Evolutionary conservation across 2,797 vertebrate genomes (phyloP).

Genomic region (Carapus acus): DNA sequence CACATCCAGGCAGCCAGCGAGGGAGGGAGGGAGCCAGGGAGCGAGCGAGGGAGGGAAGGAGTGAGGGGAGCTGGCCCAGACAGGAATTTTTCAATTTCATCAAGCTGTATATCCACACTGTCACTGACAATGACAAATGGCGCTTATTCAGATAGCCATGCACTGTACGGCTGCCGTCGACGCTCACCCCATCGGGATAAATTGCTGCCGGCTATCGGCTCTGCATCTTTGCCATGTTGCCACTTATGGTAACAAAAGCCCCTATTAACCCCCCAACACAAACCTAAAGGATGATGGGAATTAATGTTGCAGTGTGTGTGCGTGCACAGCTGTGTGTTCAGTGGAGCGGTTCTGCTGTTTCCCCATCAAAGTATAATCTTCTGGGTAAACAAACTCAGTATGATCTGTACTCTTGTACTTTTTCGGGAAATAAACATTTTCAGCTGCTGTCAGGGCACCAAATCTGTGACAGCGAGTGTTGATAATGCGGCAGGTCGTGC

Average conservation of each 20-base stretch:
- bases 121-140: conserved; percentile 62
- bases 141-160: conserved; percentile 65
- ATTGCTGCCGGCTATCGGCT: conserved; percentile 71
- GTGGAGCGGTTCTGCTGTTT: conserved; percentile 3
- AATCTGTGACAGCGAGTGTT: too few relatives aligned
- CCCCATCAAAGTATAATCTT: conserved; percentile 8
- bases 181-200: conserved; percentile 67
- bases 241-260: conserved; percentile 51
- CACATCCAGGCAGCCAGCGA: conserved; percentile 45
- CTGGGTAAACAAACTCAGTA: too few relatives aligned
- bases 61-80: conserved; percentile 41
- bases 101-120: conserved; percentile 53
- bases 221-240: conserved; percentile 56
- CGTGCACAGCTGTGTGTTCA: too few relatives aligned
- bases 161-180: conserved; percentile 62
- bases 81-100: conserved; percentile 67
- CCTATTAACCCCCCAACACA: conserved; percentile 37
- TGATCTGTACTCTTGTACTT: too few relatives aligned
- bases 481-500: too few relatives aligned
- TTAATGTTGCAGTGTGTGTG: conserved; percentile 17
- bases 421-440: too few relatives aligned
- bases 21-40: too few relatives aligned
- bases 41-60: too few relatives aligned
- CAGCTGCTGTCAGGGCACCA: too few relatives aligned
- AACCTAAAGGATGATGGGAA: conserved; percentile 21